Evolutionary conservation across 1,140 invertebrate genomes (phyloP).

Genomic region (Drosophila parvula): DNA sequence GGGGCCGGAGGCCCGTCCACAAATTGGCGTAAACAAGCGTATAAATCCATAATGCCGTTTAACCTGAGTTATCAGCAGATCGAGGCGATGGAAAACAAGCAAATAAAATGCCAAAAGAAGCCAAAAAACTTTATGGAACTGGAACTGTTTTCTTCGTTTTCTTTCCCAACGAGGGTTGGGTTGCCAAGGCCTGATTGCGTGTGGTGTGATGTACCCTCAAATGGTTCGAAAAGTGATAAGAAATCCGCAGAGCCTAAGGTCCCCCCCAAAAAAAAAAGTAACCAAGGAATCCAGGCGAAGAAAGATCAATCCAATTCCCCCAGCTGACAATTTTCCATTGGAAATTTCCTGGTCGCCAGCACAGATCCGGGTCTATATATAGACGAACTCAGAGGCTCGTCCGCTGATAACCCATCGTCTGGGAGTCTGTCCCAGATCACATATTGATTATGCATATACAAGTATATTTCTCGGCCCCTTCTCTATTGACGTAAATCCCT

Average conservation of each 20-base stretch:
- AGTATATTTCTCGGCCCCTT: slow-evolving; percentile 4
- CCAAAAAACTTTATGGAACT: slow-evolving; percentile 30
- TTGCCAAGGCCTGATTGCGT: slow-evolving; percentile 73
- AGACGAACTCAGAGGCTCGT: slow-evolving; percentile 46
- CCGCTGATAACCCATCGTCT: slow-evolving; percentile 40
- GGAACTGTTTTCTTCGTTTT: slow-evolving; percentile 30
- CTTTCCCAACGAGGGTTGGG: slow-evolving; percentile 12
- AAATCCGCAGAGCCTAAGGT: background rate
- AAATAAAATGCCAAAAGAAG: slow-evolving; percentile 61
- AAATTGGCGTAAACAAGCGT: slow-evolving; percentile 75
- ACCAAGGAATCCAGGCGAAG: background rate
- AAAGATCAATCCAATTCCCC: background rate
- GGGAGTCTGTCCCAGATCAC: slow-evolving; percentile 15
- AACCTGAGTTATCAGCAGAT: slow-evolving; percentile 72
- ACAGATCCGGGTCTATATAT: slow-evolving; percentile 56
- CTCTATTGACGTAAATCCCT: slow-evolving; percentile 49
- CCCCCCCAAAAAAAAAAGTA: background rate
- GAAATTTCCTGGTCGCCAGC: slow-evolving; percentile 24
- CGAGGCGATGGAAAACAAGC: slow-evolving; percentile 61
- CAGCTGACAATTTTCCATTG: slow-evolving; percentile 3
- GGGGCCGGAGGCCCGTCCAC: slow-evolving; percentile 63
- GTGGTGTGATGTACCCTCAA: slow-evolving; percentile 36
- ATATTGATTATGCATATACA: slow-evolving; percentile 32
- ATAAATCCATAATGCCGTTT: slow-evolving; percentile 70
- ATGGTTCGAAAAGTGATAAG: slow-evolving; percentile 20